A percentile compares a stretch with the other conserved stretches of the same genome.
Conservation (phyloP, 2,113 vertebrate genomes). For the Leiothrix lutea region DNA sequence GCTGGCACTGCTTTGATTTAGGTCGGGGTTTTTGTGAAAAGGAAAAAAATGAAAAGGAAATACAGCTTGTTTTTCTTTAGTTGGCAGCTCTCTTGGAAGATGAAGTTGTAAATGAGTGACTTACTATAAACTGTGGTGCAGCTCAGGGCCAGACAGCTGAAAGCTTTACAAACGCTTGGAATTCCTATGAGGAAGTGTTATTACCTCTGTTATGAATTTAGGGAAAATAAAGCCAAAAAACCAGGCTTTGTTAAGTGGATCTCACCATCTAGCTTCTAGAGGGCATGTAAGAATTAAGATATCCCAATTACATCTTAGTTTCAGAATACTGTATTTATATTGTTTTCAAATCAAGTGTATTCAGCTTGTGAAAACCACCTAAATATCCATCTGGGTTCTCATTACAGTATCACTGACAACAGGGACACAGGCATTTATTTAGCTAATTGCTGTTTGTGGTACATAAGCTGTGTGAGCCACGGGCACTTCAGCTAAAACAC, state of each 20-base stretch:
- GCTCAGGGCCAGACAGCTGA: not conserved
- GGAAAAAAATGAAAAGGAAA: not conserved
- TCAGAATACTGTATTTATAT: not conserved
- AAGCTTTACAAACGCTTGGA: not conserved
- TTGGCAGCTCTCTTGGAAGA: not conserved
- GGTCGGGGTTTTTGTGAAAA: not conserved
- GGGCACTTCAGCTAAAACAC: not conserved
- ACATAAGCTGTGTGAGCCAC: not conserved
- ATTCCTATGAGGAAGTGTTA: not conserved
- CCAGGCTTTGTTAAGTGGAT: not conserved
- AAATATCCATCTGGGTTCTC: not conserved
- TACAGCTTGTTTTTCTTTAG: not conserved
- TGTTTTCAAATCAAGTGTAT: not conserved
- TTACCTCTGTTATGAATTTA: not conserved
- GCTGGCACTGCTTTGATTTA: not conserved
- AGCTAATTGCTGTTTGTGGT: not conserved
- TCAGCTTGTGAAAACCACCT: not conserved
- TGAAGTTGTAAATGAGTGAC: not conserved
- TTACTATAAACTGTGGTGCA: not conserved
- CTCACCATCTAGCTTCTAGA: not conserved
- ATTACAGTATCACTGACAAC: accelerated
- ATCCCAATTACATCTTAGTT: not conserved
- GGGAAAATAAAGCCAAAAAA: not conserved
- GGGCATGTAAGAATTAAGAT: not conserved
- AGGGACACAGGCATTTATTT: not conserved